Percentiles rank a stretch among this genome's conserved stretches.
These are phyloP conservation scores for Amphipyra tragopoginis DNA, from an alignment of 2,888 invertebrate species.

Conservation along the genomic window DNA sequence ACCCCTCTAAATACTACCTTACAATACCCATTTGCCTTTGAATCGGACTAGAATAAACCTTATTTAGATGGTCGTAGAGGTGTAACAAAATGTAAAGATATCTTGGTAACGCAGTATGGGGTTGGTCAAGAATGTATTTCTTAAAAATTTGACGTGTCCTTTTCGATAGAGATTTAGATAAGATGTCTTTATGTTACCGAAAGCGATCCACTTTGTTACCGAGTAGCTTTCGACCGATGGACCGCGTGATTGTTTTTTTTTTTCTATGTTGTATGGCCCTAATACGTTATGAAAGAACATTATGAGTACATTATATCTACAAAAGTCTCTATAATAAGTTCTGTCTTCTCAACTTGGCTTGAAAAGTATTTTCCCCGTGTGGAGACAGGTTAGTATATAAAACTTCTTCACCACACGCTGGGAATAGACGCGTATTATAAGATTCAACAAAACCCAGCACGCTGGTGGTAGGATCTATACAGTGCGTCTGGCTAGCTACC, in stretches of 20 bases:
- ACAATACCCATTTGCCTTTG: conserved; percentile 14
- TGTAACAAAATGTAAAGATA: conserved; percentile 7
- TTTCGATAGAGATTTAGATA: conserved; percentile 68
- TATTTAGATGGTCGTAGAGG: background rate
- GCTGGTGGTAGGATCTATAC: no score
- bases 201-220: conserved; percentile 44
- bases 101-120: conserved; percentile 46
- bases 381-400: no score
- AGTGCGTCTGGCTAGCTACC: no score
- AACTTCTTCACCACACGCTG: no score
- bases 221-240: conserved; percentile 22
- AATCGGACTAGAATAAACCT: conserved; percentile 29
- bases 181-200: conserved; percentile 48
- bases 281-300: conserved; percentile 4
- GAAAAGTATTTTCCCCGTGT: no score
- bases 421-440: no score
- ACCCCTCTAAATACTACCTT: conserved; percentile 44
- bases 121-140: conserved; percentile 61
- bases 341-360: no score
- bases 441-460: no score
- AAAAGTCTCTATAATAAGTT: no score
- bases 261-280: conserved; percentile 1
- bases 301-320: background rate
- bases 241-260: conserved; percentile 9
- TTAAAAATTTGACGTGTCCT: conserved; percentile 67